Evolutionary conservation across 2,888 invertebrate species (phyloP).

Genomic region (Achlya flavicornis): DNA sequence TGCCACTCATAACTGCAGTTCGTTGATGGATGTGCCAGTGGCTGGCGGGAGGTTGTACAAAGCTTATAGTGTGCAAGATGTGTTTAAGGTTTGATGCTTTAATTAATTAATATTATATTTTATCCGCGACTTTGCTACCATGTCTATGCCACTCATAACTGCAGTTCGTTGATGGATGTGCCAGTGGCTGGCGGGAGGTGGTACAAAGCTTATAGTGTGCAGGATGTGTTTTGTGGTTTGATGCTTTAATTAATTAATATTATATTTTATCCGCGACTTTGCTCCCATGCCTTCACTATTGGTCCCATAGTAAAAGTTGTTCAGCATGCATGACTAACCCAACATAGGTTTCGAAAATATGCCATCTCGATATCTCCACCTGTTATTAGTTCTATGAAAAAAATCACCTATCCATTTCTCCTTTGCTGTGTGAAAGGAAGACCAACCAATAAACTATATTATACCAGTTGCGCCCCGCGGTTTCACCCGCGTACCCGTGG

Average conservation of each 20-base stretch:
- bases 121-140: too few relatives aligned
- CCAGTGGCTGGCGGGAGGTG: slow-evolving; percentile 70
- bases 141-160: slow-evolving; percentile 18
- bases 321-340: too few relatives aligned
- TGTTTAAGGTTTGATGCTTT: slow-evolving; percentile 73
- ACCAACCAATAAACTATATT: too few relatives aligned
- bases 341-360: too few relatives aligned
- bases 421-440: too few relatives aligned
- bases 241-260: neutral
- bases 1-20: slow-evolving; percentile 36
- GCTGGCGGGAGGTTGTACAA: slow-evolving; percentile 82
- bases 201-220: slow-evolving; percentile 82
- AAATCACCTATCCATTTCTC: too few relatives aligned
- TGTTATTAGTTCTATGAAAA: too few relatives aligned
- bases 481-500: too few relatives aligned
- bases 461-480: too few relatives aligned
- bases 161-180: slow-evolving; percentile 53
- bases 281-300: slow-evolving; percentile 10
- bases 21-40: slow-evolving; percentile 56
- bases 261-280: neutral
- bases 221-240: slow-evolving; percentile 80
- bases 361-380: too few relatives aligned
- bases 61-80: slow-evolving; percentile 78
- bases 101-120: neutral
- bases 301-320: too few relatives aligned